These are phyloP conservation scores for Caiman crocodilus DNA, from an alignment of 2,797 vertebrate species.

Conservation along the genomic window DNA sequence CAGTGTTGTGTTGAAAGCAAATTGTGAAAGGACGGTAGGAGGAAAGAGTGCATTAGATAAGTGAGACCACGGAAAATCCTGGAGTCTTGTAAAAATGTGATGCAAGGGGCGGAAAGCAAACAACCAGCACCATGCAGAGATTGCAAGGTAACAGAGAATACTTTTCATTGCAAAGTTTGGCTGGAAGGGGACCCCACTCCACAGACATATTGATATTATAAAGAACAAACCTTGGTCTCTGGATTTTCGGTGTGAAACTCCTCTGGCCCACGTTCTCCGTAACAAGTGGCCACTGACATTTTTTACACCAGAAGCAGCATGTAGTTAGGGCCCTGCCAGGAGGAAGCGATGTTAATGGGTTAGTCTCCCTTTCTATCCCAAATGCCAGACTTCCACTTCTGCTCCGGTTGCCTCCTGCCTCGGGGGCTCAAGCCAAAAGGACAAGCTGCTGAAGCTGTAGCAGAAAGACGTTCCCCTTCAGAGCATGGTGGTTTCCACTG, in stretches of 20 bases:
- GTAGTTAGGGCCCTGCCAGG: background rate
- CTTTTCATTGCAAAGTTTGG: background rate
- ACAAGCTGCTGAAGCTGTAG: background rate
- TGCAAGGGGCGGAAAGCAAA: rapidly evolving
- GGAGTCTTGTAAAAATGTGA: background rate
- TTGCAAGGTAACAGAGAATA: background rate
- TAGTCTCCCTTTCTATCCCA: background rate
- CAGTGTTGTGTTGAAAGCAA: rapidly evolving
- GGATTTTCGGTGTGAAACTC: background rate
- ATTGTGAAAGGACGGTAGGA: rapidly evolving
- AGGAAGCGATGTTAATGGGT: background rate
- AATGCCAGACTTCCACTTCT: constrained; percentile 13
- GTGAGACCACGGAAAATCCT: rapidly evolving
- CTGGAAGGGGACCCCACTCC: background rate
- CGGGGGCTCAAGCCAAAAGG: background rate
- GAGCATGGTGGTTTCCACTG: constrained; percentile 17
- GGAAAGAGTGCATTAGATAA: background rate
- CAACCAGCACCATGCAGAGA: background rate
- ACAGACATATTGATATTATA: rapidly evolving
- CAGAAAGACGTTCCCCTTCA: constrained; percentile 17
- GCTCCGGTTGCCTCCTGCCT: background rate
- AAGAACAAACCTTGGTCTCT: rapidly evolving
- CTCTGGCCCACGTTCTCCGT: background rate
- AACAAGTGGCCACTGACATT: background rate
- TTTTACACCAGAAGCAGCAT: background rate